Base-by-base conservation (phyloP, 2,888 invertebrate species). In the Antheraea assamensis region DNA sequence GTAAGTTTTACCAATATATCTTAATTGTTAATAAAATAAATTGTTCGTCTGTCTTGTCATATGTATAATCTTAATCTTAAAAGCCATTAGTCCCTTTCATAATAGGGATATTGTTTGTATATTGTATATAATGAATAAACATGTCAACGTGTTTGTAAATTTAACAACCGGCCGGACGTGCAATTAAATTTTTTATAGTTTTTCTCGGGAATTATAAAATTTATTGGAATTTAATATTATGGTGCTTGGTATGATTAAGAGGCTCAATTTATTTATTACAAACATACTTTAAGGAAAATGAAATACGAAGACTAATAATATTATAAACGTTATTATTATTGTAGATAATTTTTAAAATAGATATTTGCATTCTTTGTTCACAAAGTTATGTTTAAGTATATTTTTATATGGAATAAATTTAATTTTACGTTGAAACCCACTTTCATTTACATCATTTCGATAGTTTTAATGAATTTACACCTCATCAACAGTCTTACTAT, bases 121-220 rank as follows among this genome's bases (percentile, higher is more conserved):
- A 81, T 81, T 87, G 86, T 88, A 85, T 84, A 85, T 87, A 86
- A 82, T 78, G 72, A 77, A 73, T 68, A 68, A 77, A 78, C 71
- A 82, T 78, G 77, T 78, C 77, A 80, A 82, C 78, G 79, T 80
- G 74, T 83, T 84, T 90, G 89, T 90, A 88, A 80, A 87, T 85
- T 84, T 87, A 85, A 83, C 84, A 81, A 84, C 88, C 90, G 94
- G 94, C 94, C 94, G 94, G 94, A 92, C 90, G 94, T 94, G 94
- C 94, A 94, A 94, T 94, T 83, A 87, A 89, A 85, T 77, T 81
- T 85, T 84, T 82, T 83, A 83, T 83, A 83, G 82, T 83, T 77
- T 84, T 83, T 84, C 76, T 79, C 75, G 78, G 82, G 80, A 76
- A 76, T 73, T 76, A 71, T 82, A 81, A 79, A 82, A 81, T 79